Conservation (phyloP, 2,888 invertebrate species). For the Rhyacophila evoluta region DNA sequence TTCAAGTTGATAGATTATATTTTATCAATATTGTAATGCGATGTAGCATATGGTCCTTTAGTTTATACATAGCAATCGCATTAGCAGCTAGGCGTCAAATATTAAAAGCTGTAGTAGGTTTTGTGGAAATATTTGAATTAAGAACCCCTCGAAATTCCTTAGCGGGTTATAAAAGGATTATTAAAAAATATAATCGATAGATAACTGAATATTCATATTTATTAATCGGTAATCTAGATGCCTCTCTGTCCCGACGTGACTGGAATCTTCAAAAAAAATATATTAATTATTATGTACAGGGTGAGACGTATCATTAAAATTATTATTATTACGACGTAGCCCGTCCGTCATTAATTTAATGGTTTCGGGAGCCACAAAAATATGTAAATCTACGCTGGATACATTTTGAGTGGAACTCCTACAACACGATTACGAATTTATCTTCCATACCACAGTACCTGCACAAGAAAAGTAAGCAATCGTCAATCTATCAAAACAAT, state of each 20-base stretch:
- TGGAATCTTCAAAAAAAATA: not conserved
- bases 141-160: too few relatives aligned
- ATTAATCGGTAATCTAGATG: not conserved
- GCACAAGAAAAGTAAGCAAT: too few relatives aligned
- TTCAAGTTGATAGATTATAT: too few relatives aligned
- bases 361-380: slow-evolving; percentile 6
- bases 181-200: too few relatives aligned
- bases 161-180: too few relatives aligned
- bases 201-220: not conserved
- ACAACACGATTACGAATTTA: slow-evolving; percentile 3
- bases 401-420: not conserved
- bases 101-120: too few relatives aligned
- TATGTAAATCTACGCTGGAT: slow-evolving; percentile 17
- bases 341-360: slow-evolving; percentile 15
- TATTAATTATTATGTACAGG: slow-evolving; percentile 14
- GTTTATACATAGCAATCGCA: too few relatives aligned
- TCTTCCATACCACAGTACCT: not conserved
- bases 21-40: too few relatives aligned
- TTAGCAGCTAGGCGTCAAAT: too few relatives aligned
- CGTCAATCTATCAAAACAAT: too few relatives aligned
- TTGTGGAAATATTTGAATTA: too few relatives aligned
- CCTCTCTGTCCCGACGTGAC: not conserved
- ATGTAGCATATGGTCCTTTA: too few relatives aligned
- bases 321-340: not conserved
- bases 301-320: slow-evolving; percentile 4